phyloP scores from a whole-genome alignment of 1,140 invertebrate genomes.

The Drosophila baimaii region DNA sequence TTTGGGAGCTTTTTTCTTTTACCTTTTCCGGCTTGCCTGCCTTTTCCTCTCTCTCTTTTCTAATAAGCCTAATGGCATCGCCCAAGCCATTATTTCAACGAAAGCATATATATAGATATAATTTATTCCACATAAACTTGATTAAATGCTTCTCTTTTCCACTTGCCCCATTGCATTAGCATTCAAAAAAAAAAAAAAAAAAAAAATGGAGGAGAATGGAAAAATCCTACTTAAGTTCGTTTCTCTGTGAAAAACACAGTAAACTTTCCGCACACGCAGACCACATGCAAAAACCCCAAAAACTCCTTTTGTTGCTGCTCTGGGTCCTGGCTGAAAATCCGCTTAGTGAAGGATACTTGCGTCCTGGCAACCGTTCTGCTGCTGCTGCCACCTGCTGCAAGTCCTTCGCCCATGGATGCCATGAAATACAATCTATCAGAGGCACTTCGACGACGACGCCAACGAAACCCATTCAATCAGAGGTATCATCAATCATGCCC shows the following conservation, averaged over 20 bases:
- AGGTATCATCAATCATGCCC: constrained; percentile 71
- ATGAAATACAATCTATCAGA: constrained; percentile 73
- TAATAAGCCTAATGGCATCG: constrained; percentile 72
- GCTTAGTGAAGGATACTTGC: constrained; percentile 37
- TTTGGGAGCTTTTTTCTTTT: neutral
- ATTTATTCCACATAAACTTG: constrained; percentile 75
- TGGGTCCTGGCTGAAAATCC: constrained; percentile 30
- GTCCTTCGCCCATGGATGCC: constrained; percentile 24
- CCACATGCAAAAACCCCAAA: constrained; percentile 51
- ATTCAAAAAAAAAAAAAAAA: constrained; percentile 29
- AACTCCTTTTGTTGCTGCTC: constrained; percentile 32
- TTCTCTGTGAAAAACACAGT: constrained; percentile 16
- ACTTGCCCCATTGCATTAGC: constrained; percentile 56
- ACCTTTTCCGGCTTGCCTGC: neutral
- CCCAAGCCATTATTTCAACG: constrained; percentile 23
- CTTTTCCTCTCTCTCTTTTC: constrained; percentile 30
- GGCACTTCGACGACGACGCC: constrained; percentile 28
- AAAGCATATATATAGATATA: constrained; percentile 18
- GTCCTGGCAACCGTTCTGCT: constrained; percentile 17
- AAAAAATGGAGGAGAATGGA: constrained; percentile 1
- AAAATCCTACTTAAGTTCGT: constrained; percentile 47
- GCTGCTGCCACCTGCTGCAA: constrained; percentile 14
- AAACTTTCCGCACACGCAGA: constrained; percentile 49
- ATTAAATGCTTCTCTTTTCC: constrained; percentile 62
- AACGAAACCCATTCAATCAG: constrained; percentile 68